A percentile compares a stretch with the other conserved stretches of the same genome.
These are phyloP conservation scores for Drosophila buzzatii DNA, from an alignment of 2,888 invertebrate species.

Conservation along the genomic window DNA sequence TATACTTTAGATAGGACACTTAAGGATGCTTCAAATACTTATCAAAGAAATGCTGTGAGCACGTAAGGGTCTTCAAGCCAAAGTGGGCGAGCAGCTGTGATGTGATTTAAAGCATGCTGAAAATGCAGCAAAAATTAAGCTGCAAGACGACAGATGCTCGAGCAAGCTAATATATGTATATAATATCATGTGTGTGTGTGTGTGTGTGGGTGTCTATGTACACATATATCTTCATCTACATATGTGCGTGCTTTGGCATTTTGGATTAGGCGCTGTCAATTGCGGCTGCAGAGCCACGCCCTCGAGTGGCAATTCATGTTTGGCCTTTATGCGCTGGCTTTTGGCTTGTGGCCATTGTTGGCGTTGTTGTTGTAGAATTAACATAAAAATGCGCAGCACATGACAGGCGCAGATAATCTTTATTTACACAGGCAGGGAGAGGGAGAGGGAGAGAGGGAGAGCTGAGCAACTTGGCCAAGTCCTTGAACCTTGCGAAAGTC, in stretches of 20 bases:
- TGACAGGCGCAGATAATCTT: slow-evolving; percentile 69
- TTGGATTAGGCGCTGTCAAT: slow-evolving; percentile 61
- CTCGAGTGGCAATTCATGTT: slow-evolving; percentile 63
- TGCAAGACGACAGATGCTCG: background rate
- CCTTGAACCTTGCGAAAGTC: slow-evolving; percentile 63
- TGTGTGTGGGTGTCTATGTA: background rate
- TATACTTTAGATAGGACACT: background rate
- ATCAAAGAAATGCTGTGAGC: background rate
- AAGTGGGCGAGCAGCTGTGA: background rate
- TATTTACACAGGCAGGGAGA: slow-evolving; percentile 47
- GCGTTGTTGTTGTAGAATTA: slow-evolving; percentile 55
- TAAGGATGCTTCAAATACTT: slow-evolving; percentile 1
- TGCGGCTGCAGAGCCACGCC: slow-evolving; percentile 24
- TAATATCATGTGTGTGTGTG: background rate
- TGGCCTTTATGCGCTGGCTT: slow-evolving; percentile 43
- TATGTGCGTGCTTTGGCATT: slow-evolving; percentile 56
- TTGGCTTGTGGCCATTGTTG: slow-evolving; percentile 21
- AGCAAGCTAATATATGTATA: background rate
- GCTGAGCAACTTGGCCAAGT: slow-evolving; percentile 46
- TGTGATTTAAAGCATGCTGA: background rate
- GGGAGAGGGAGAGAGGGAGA: background rate
- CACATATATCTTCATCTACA: slow-evolving; percentile 10
- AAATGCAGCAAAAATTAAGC: slow-evolving; percentile 11
- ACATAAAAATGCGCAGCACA: slow-evolving; percentile 73
- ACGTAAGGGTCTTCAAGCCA: background rate